Base-by-base conservation (phyloP, 2,113 vertebrate species). In the Megaceryle maxima region DNA sequence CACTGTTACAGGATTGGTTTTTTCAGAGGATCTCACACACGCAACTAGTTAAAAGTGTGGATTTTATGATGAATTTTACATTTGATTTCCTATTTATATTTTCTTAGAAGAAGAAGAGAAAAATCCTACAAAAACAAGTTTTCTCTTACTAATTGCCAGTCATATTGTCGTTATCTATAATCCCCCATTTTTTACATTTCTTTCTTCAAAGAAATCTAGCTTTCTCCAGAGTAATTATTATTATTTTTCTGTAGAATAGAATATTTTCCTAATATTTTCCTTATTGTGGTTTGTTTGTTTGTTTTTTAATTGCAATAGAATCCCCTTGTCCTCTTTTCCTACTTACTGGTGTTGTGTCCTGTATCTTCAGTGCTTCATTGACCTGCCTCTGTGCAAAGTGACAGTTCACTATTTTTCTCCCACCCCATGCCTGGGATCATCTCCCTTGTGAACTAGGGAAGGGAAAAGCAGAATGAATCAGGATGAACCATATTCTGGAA, bases 381-480 rank as follows among this genome's bases (percentile, higher is more conserved):
- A 43, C 26, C 7, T 12, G 22, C 24, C 19, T 44, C 25, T 46
- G 10, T 1, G 0, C 1, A 1, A 87, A 78, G 18, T 19, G 28
- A 31, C 24, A 11, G 5, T 6, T 10, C 31, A 44, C 31, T 0
- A 0, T 66, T 72, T 16, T 24, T 39, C 22, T 57, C 19, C 44
- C 39, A 41, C 20, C 6, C 66, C 19, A 67, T 0, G 0, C 25
- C 15, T 5, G 5, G 29, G 9, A 73, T 16, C 28, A 48, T 41
- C 37, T 77, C 37, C 16, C 16, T 25, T 41, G 13, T 60, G 16
- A 16, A 17, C 28, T 66, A 8, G 2, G 18, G 19, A 72, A 83
- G 24, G 37, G 28, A 72, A 76, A 37, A 37, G 7, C 37, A 37
- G 37, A 37, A 37, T 37, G 37, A 37, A 57, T 7, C 76, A 50